These are phyloP conservation scores for Hydrophis major DNA, from an alignment of 2,797 vertebrate genomes.

Conservation along the genomic window DNA sequence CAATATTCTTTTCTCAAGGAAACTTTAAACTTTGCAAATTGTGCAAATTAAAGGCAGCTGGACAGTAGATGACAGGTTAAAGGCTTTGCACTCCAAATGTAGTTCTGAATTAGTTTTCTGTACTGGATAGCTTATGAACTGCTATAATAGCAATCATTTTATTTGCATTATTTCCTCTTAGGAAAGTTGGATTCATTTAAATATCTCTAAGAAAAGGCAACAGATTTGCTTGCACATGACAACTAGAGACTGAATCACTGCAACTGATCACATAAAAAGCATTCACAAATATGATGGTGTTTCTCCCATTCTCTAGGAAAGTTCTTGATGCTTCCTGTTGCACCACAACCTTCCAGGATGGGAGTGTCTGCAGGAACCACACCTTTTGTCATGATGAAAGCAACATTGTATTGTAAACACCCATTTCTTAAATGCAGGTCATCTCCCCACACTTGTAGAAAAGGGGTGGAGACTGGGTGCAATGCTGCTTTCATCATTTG, in stretches of 20 bases:
- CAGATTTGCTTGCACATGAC: not conserved
- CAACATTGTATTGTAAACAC: not conserved
- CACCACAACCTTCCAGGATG: not conserved
- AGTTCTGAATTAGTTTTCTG: not conserved
- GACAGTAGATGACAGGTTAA: not conserved
- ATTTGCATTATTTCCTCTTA: not conserved
- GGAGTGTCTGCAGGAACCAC: not conserved
- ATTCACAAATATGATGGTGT: not conserved
- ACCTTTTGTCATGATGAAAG: not conserved
- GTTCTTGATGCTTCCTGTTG: not conserved
- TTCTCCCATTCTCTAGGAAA: not conserved
- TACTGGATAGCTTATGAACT: not conserved
- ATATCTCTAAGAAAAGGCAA: not conserved
- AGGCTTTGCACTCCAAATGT: not conserved
- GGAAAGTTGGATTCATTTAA: not conserved
- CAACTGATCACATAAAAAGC: not conserved
- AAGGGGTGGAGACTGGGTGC: not conserved
- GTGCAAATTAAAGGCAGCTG: not conserved
- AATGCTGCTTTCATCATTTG: not conserved
- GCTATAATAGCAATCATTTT: not conserved
- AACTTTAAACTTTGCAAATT: not conserved
- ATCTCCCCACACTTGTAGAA: not conserved
- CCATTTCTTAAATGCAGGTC: not conserved
- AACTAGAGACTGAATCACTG: not conserved
- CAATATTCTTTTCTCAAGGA: not conserved